phyloP scores from a whole-genome alignment of 2,113 vertebrate species.

The Prunella himalayana region DNA sequence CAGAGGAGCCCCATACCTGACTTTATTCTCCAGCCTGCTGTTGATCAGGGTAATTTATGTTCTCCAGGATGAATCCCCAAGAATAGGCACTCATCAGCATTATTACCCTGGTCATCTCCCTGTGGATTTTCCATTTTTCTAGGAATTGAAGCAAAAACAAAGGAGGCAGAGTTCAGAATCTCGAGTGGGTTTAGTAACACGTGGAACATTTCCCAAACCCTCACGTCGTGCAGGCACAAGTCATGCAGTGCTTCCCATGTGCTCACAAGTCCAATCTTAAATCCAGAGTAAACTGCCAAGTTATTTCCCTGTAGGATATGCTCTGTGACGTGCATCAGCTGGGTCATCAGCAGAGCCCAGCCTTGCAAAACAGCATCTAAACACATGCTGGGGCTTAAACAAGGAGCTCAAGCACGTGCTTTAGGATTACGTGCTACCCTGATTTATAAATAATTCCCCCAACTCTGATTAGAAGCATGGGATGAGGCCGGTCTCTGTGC shows the following conservation, averaged over 20 bases:
- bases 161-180: not conserved
- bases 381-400: not conserved
- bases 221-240: not conserved
- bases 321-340: not conserved
- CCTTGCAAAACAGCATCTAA: not conserved
- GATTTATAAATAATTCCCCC: not conserved
- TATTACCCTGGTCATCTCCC: not conserved
- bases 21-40: not conserved
- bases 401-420: not conserved
- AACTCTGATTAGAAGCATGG: not conserved
- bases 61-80: not conserved
- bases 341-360: not conserved
- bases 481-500: not conserved
- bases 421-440: not conserved
- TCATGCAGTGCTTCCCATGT: not conserved
- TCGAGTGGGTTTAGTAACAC: not conserved
- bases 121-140: not conserved
- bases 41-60: not conserved
- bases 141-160: not conserved
- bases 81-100: not conserved
- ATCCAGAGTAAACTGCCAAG: conserved; percentile 7
- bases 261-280: not conserved
- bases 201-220: not conserved
- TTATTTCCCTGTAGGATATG: not conserved
- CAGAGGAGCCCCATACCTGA: not conserved